These are phyloP conservation scores for Ceuthmochares aereus DNA, from an alignment of 2,113 vertebrate genomes.

Conservation along the genomic window DNA sequence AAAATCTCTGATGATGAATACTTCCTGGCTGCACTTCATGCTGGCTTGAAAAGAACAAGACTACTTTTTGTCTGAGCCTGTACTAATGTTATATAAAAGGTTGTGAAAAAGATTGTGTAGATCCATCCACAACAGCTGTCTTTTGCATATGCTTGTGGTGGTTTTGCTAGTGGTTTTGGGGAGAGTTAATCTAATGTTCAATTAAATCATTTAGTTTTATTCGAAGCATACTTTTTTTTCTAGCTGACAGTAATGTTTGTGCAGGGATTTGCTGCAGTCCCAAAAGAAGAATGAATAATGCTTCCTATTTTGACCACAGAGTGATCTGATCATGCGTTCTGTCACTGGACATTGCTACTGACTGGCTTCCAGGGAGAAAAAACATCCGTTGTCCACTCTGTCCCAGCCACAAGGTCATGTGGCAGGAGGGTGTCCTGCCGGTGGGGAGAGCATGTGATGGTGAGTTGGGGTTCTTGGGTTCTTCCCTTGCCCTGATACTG, in stretches of 20 bases:
- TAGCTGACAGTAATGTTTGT: neutral
- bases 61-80: constrained; percentile 51
- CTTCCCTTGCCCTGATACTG: neutral
- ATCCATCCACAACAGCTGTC: neutral
- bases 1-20: constrained; percentile 54
- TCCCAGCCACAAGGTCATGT: neutral
- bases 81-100: constrained; percentile 21
- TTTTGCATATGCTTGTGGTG: neutral
- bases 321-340: neutral
- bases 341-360: neutral
- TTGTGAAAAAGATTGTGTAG: constrained; percentile 18
- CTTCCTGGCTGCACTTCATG: constrained; percentile 51
- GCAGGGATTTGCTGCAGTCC: neutral
- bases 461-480: neutral
- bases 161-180: neutral
- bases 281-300: neutral
- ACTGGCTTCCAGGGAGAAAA: neutral
- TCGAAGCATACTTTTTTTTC: neutral
- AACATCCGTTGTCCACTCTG: neutral
- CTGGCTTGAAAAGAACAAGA: constrained; percentile 41
- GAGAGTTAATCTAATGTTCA: neutral
- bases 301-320: constrained; percentile 18
- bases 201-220: constrained; percentile 15
- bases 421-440: neutral
- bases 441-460: neutral